phyloP scores from a whole-genome alignment of 2,888 invertebrate species.

The Dorcus hopei region DNA sequence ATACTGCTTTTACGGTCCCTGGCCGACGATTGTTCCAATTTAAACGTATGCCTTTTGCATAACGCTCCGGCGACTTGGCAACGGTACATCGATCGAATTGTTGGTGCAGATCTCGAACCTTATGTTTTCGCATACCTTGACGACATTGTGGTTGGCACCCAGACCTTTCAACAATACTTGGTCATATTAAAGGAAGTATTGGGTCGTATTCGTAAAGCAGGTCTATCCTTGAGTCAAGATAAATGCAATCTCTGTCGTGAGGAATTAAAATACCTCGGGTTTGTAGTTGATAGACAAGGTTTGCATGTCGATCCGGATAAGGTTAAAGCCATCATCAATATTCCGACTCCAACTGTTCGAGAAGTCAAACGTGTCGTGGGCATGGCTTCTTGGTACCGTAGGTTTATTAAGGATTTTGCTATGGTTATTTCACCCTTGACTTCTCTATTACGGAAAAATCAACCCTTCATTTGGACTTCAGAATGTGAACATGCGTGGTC shows the following conservation, averaged over 20 bases:
- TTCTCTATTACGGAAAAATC: no score
- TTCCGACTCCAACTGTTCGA: no score
- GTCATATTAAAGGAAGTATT: slow-evolving; percentile 22
- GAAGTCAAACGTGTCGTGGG: no score
- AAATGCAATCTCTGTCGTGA: slow-evolving; percentile 26
- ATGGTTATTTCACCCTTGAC: no score
- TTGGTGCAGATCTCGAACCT: background rate
- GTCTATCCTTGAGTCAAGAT: slow-evolving; percentile 25
- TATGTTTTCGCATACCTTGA: slow-evolving; percentile 3
- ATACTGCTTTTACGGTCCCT: slow-evolving; percentile 23
- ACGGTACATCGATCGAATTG: background rate
- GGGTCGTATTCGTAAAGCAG: slow-evolving; percentile 14
- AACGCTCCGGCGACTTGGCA: slow-evolving; percentile 25
- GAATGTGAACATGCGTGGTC: no score
- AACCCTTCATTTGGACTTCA: no score
- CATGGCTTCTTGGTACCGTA: no score
- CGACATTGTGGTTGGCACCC: no score
- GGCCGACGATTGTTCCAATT: slow-evolving; percentile 11
- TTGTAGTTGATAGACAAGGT: slow-evolving; percentile 27
- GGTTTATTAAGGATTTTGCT: no score
- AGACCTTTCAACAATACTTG: slow-evolving; percentile 21
- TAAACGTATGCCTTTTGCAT: slow-evolving; percentile 16
- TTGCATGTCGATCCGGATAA: slow-evolving; percentile 14
- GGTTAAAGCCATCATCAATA: no score
- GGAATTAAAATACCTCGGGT: slow-evolving; percentile 33